phyloP scores from a whole-genome alignment of 2,113 vertebrate species.

The Crypturellus undulatus region DNA sequence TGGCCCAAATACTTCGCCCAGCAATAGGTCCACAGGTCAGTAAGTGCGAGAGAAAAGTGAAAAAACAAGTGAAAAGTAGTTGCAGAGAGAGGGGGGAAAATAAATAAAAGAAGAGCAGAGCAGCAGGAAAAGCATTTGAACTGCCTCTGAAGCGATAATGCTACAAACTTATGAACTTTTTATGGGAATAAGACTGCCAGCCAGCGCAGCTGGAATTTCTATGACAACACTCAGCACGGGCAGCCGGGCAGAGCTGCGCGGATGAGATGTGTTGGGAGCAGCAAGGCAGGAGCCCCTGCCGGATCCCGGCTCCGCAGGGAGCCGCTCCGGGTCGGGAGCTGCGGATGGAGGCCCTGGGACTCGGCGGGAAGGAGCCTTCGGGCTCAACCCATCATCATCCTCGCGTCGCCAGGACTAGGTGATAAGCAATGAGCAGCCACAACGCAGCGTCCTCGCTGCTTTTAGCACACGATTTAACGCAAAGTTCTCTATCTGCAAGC shows the following conservation, averaged over 20 bases:
- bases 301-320: not conserved
- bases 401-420: not conserved
- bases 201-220: conserved; percentile 2
- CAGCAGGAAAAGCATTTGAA: not conserved
- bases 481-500: not conserved
- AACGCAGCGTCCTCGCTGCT: not conserved
- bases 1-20: not conserved
- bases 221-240: not conserved
- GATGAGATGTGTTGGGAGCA: not conserved
- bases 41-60: not conserved
- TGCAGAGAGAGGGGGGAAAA: not conserved
- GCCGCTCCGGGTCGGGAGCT: not conserved
- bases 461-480: not conserved
- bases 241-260: not conserved
- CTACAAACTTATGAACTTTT: not conserved
- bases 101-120: not conserved
- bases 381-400: not conserved
- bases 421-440: not conserved
- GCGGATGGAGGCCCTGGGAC: not conserved
- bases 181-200: not conserved
- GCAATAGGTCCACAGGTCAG: not conserved
- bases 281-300: not conserved
- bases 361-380: not conserved
- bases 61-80: not conserved
- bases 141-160: not conserved